These are phyloP conservation scores for Syrrhaptes paradoxus DNA, from an alignment of 2,113 vertebrate genomes.

Conservation along the genomic window DNA sequence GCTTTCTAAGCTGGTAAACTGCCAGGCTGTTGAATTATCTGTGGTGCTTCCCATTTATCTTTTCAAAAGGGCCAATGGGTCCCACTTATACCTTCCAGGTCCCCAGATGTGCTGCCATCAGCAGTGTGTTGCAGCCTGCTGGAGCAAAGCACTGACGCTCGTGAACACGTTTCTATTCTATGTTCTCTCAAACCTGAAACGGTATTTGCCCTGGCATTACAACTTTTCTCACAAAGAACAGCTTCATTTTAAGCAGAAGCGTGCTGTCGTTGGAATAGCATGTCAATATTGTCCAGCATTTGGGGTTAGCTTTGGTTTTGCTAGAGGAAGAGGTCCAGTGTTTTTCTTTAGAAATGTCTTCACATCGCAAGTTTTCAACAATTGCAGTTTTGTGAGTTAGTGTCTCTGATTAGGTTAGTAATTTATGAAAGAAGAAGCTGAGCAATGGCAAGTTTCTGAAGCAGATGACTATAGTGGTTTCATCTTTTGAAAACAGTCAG, in stretches of 20 bases:
- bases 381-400: not conserved
- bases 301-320: not conserved
- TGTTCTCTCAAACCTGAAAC: not conserved
- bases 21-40: not conserved
- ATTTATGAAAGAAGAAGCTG: not conserved
- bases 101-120: fast-evolving
- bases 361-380: not conserved
- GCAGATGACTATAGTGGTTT: not conserved
- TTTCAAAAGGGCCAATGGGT: not conserved
- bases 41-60: not conserved
- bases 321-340: not conserved
- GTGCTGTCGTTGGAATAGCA: not conserved
- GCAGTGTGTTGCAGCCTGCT: not conserved
- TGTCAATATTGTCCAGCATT: not conserved
- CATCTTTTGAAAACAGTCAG: not conserved
- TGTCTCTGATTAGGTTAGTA: not conserved
- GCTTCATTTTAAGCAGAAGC: not conserved
- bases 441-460: not conserved
- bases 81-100: not conserved
- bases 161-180: fast-evolving
- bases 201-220: not conserved
- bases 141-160: not conserved
- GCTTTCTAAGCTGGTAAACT: not conserved
- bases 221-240: not conserved
- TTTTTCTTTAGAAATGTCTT: not conserved